Conservation (phyloP, 1,140 invertebrate genomes). For the Leptestheria dahalacensis region DNA sequence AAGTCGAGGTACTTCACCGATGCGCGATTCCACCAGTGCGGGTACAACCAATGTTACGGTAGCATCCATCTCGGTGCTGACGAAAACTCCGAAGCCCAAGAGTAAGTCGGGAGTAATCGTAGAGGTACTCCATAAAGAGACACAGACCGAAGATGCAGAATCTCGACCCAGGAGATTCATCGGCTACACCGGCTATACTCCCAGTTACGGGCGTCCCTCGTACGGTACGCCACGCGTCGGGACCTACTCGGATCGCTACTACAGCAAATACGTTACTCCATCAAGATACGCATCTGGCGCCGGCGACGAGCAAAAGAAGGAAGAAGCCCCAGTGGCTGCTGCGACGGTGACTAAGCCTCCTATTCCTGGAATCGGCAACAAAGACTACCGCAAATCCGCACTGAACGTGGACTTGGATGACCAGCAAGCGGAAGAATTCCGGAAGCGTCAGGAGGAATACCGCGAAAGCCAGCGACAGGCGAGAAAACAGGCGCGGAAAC, state of each 20-base stretch:
- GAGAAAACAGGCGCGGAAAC: slow-evolving; percentile 4
- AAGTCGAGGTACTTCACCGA: slow-evolving; percentile 12
- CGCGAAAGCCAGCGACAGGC: neutral
- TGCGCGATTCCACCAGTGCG: neutral
- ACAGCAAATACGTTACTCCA: slow-evolving; percentile 9
- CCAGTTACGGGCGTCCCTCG: slow-evolving; percentile 5
- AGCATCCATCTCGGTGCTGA: neutral
- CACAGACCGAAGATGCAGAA: slow-evolving; percentile 1
- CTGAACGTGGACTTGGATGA: slow-evolving; percentile 40
- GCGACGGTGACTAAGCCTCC: slow-evolving; percentile 9
- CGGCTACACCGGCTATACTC: slow-evolving; percentile 15
- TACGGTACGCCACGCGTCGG: neutral
- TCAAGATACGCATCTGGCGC: slow-evolving; percentile 1
- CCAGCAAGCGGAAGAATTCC: slow-evolving; percentile 15
- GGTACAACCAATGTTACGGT: neutral
- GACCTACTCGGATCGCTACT: slow-evolving; percentile 14
- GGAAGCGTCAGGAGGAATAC: slow-evolving; percentile 16
- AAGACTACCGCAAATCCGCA: slow-evolving; percentile 58
- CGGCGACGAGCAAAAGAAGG: neutral
- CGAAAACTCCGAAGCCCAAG: neutral
- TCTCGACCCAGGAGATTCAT: slow-evolving; percentile 7
- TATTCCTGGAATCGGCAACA: slow-evolving; percentile 34
- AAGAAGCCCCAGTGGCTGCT: neutral
- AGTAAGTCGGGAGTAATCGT: neutral
- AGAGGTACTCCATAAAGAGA: neutral